Conservation (phyloP, 1,140 invertebrate species). For the Saccostrea cuccullata region DNA sequence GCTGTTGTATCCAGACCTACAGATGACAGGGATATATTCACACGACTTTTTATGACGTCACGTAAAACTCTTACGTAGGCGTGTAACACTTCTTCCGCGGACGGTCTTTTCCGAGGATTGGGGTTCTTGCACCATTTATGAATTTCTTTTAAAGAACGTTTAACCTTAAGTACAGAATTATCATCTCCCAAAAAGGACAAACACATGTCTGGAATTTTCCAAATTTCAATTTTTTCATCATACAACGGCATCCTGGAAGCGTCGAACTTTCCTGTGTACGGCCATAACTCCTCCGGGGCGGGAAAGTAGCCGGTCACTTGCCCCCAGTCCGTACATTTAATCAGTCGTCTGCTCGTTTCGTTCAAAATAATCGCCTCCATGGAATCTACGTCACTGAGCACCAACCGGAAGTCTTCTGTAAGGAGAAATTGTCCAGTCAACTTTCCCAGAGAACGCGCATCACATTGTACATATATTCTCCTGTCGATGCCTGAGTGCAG, state of each 20-base stretch:
- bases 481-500: background rate
- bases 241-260: background rate
- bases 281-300: background rate
- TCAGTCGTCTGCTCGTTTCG: background rate
- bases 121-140: conserved; percentile 10
- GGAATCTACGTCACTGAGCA: conserved; percentile 16
- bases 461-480: conserved; percentile 7
- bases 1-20: background rate
- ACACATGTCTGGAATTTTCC: conserved; percentile 16
- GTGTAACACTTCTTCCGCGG: background rate
- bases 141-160: background rate
- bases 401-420: conserved; percentile 1
- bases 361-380: background rate
- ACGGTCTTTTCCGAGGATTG: background rate
- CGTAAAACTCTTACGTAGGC: background rate
- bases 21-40: background rate
- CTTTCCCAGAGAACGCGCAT: background rate
- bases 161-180: background rate
- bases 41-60: background rate
- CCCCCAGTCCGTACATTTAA: conserved; percentile 1
- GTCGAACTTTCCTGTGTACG: background rate
- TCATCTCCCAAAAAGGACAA: conserved; percentile 2
- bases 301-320: background rate
- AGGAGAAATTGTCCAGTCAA: background rate
- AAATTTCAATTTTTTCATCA: conserved; percentile 29